These are phyloP conservation scores for Acrobasis repandana DNA, from an alignment of 2,888 invertebrate genomes.

Conservation along the genomic window DNA sequence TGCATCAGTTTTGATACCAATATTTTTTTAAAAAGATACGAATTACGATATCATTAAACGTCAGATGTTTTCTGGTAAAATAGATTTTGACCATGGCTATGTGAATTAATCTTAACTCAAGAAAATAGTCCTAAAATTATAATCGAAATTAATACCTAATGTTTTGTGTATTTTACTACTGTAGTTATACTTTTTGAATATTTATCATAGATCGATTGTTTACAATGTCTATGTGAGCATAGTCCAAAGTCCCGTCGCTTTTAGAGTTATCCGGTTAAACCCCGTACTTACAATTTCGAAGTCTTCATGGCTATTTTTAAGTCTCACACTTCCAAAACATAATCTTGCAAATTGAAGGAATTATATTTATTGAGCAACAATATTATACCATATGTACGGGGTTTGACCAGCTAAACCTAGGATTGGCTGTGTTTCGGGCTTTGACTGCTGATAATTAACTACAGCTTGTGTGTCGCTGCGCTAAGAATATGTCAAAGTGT, in stretches of 20 bases:
- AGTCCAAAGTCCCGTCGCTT: background rate
- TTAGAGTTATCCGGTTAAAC: background rate
- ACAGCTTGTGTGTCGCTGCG: constrained; percentile 1
- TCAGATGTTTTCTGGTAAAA: too few species aligned
- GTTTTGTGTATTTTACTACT: constrained; percentile 1
- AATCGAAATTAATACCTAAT: background rate
- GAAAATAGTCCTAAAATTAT: background rate
- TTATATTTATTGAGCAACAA: too few species aligned
- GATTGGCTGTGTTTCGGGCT: background rate
- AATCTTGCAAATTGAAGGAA: too few species aligned
- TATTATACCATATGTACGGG: background rate
- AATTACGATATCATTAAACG: too few species aligned
- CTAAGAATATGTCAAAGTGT: background rate
- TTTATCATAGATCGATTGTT: background rate
- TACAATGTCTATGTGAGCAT: background rate
- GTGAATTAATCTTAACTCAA: background rate
- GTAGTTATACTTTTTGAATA: background rate
- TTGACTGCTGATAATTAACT: background rate
- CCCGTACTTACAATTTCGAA: background rate
- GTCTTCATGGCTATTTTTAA: too few species aligned
- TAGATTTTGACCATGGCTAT: background rate
- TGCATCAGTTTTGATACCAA: too few species aligned
- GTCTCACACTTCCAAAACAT: too few species aligned
- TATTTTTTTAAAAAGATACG: too few species aligned
- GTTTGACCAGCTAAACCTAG: background rate